Evolutionary conservation across 1,140 invertebrate genomes (phyloP).

Genomic region (Physella acuta): DNA sequence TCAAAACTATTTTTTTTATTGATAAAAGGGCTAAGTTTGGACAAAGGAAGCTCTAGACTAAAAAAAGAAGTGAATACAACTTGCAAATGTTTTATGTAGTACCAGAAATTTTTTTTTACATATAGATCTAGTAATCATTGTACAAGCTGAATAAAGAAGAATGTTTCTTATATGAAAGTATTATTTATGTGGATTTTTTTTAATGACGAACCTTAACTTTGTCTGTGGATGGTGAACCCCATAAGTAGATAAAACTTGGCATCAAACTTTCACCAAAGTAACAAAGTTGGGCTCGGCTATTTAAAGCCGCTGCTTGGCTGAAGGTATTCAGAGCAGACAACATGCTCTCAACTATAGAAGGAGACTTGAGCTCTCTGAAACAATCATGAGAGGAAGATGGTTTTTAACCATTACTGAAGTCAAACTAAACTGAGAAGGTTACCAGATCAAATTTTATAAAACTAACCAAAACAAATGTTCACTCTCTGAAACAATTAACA

Average conservation of each 20-base stretch:
- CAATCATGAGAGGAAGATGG: not conserved
- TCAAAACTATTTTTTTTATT: too few relatives aligned
- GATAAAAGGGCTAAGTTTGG: too few relatives aligned
- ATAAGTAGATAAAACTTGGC: slow-evolving; percentile 37
- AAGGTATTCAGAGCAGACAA: slow-evolving; percentile 36
- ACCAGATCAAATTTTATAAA: not conserved
- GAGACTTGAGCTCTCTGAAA: slow-evolving; percentile 32
- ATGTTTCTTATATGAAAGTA: too few relatives aligned
- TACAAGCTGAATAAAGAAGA: too few relatives aligned
- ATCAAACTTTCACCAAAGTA: slow-evolving; percentile 39
- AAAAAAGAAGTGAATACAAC: too few relatives aligned
- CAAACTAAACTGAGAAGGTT: not conserved
- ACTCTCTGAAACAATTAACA: not conserved
- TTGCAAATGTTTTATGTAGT: too few relatives aligned
- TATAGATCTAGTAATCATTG: too few relatives aligned
- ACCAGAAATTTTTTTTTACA: too few relatives aligned
- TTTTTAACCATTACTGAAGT: not conserved
- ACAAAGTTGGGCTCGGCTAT: slow-evolving; percentile 38
- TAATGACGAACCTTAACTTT: too few relatives aligned
- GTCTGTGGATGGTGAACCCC: slow-evolving; percentile 36
- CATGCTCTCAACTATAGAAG: slow-evolving; percentile 33
- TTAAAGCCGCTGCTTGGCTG: slow-evolving; percentile 28
- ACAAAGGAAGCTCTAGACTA: too few relatives aligned
- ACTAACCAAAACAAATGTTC: not conserved
- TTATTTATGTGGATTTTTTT: too few relatives aligned